Base-by-base conservation (phyloP, 1,140 invertebrate genomes). In the Megalonaias nervosa region DNA sequence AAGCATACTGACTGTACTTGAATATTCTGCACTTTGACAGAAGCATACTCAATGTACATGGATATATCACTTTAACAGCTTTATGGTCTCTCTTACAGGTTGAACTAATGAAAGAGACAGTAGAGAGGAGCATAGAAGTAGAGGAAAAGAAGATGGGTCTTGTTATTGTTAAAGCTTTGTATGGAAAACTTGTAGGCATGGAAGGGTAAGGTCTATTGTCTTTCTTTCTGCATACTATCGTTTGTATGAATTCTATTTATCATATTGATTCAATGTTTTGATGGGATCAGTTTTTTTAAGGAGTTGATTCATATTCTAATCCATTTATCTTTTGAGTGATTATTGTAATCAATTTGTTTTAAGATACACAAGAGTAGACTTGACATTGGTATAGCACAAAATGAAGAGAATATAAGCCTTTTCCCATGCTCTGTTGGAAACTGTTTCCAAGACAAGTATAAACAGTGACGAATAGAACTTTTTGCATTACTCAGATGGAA, bases 81-180 rank as follows among this genome's bases (percentile, higher is more conserved):
- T 60, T 60, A 6, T 68, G 38, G 14, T 75, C 67, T 70, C 65
- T 38, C 23, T 79, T 83, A 55, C 73, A 92, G 91, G 80, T 97
- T 1, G 94, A 97, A 66, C 90, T 99, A 16, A 99, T 99, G 97
- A 93, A 90, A 76, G 91, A 92, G 82, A 91, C 91, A 23, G 91
- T 92, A 16, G 89, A 91, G 61, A 86, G 91, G 79, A 92, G 89
- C 95, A 86, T 92, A 92, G 87, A 97, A 94, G 81, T 93, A 93
- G 95, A 95, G 84, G 92, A 93, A 77, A 96, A 94, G 80, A 94
- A 94, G 94, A 95, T 84, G 92, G 92, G 92, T 55, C 91, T 99
- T 16, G 92, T 99, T 55, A 97, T 99, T 80, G 91, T 95, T 0
- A 94, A 94, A 89, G 97, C 97, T 0, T 83, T 96, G 5, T 99